phyloP scores from a whole-genome alignment of 1,140 invertebrate species.

The Ptiloglossa arizonensis region DNA sequence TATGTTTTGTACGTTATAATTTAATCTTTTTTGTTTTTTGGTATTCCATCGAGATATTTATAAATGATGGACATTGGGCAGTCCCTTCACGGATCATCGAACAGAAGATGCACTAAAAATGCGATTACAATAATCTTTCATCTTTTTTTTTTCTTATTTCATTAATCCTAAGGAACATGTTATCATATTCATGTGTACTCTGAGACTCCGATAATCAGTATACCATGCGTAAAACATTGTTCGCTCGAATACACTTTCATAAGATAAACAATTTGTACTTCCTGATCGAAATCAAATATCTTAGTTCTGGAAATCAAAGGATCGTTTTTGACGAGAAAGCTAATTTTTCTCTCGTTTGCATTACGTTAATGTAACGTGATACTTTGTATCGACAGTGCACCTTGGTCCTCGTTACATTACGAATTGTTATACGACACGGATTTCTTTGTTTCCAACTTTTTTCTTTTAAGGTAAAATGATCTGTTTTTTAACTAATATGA shows the following conservation, averaged over 20 bases:
- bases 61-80: conserved; percentile 65
- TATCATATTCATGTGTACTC: conserved; percentile 48
- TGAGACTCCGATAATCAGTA: conserved; percentile 51
- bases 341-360: conserved; percentile 37
- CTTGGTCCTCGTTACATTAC: conserved; percentile 24
- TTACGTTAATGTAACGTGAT: conserved; percentile 24
- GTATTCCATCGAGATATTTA: conserved; percentile 36
- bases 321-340: conserved; percentile 60
- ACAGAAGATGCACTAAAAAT: conserved; percentile 44
- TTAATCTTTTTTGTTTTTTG: conserved; percentile 43
- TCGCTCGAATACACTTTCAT: conserved; percentile 64
- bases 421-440: conserved; percentile 34
- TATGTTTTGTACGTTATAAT: conserved; percentile 40
- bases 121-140: conserved; percentile 12
- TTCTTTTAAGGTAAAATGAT: conserved; percentile 60
- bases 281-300: conserved; percentile 67
- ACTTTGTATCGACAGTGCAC: conserved; percentile 18
- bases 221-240: conserved; percentile 69
- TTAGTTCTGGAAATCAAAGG: conserved; percentile 50
- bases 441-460: conserved; percentile 35
- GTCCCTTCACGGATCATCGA: conserved; percentile 43
- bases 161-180: conserved; percentile 70
- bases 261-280: conserved; percentile 69
- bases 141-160: conserved; percentile 30
- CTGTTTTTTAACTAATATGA: conserved; percentile 70